Conservation (phyloP, 2,797 vertebrate genomes). For the Onychomys leucogaster region DNA sequence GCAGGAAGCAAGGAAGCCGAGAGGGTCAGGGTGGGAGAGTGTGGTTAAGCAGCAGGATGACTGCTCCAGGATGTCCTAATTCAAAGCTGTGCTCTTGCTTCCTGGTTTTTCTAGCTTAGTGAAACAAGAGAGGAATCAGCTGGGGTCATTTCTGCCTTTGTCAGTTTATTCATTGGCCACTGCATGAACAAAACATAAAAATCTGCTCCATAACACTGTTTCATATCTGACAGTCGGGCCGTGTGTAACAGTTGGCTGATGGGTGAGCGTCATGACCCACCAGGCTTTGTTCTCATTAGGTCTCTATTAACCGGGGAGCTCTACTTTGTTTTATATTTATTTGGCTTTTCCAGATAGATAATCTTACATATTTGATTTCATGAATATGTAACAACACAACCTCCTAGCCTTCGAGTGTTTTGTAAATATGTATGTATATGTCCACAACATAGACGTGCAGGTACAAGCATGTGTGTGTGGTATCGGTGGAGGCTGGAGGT, state of each 20-base stretch:
- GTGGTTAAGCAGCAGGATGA: not conserved
- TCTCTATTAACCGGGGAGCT: not conserved
- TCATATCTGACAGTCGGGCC: not conserved
- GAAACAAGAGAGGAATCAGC: not conserved
- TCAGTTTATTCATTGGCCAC: not conserved
- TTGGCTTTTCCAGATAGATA: not conserved
- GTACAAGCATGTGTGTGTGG: not conserved
- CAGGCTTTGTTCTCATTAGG: not conserved
- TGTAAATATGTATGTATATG: not conserved
- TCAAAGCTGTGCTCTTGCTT: not conserved
- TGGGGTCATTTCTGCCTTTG: not conserved
- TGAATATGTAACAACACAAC: not conserved
- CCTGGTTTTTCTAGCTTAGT: not conserved
- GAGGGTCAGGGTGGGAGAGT: not conserved
- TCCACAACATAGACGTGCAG: not conserved
- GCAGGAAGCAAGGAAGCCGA: not conserved
- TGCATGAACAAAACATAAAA: not conserved
- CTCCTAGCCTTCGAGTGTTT: not conserved
- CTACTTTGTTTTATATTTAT: not conserved
- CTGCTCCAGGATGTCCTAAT: accelerated
- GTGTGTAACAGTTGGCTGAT: not conserved
- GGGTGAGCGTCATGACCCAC: not conserved
- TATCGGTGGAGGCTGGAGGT: not conserved
- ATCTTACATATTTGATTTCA: not conserved
- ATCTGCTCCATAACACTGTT: not conserved